Evolutionary conservation across 2,113 vertebrate species (phyloP).

Genomic region (Pachyramphus minor): DNA sequence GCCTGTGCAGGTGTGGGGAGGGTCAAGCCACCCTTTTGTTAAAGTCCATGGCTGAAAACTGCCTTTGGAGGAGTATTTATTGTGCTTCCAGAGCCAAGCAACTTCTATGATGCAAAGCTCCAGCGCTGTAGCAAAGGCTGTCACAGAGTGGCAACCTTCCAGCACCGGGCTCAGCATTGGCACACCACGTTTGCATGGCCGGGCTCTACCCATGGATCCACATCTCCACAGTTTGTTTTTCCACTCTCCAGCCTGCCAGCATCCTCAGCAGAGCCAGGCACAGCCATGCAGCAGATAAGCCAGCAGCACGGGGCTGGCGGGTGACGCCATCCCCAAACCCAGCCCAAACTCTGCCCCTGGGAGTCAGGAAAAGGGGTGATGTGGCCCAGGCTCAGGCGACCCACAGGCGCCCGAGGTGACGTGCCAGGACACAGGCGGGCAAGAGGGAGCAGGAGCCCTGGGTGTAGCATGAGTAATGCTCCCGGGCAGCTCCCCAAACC

Average conservation of each 20-base stretch:
- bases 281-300: neutral
- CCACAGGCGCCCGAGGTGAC: accelerated
- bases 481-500: neutral
- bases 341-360: neutral
- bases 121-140: neutral
- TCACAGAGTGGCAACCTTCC: neutral
- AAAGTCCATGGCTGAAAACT: neutral
- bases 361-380: neutral
- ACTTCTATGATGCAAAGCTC: neutral
- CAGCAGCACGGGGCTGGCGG: accelerated
- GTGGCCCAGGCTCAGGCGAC: accelerated
- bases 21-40: neutral
- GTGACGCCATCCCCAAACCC: neutral
- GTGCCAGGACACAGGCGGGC: accelerated
- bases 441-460: neutral
- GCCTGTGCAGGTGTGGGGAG: accelerated
- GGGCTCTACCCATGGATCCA: neutral
- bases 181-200: neutral
- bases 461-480: accelerated
- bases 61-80: neutral
- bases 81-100: neutral
- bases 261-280: neutral
- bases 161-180: accelerated
- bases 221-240: neutral
- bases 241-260: neutral